A percentile compares a stretch with the other conserved stretches of the same genome.
Conservation (phyloP, 1,140 invertebrate genomes). For the Aleiodes sp. region DNA sequence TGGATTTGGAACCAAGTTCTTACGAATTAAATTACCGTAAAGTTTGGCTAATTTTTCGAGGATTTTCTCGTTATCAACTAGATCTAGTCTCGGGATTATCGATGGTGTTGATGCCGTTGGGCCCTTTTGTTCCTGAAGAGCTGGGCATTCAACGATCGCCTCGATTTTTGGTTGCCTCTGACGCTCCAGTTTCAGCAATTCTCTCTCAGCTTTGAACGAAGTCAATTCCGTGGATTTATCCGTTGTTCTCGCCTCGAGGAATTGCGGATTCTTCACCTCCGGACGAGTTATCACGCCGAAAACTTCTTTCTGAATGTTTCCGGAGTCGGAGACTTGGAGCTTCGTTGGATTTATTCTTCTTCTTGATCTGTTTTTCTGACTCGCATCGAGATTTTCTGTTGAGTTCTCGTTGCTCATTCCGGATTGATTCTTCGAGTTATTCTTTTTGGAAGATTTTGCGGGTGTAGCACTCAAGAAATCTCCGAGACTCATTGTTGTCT, state of each 20-base stretch:
- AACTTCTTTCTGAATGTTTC: conserved; percentile 41
- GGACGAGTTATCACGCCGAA: conserved; percentile 52
- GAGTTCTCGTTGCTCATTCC: conserved; percentile 18
- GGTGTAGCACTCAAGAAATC: conserved; percentile 49
- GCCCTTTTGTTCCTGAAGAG: conserved; percentile 26
- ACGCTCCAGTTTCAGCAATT: conserved; percentile 51
- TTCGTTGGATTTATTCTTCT: conserved; percentile 55
- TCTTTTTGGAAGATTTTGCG: conserved; percentile 35
- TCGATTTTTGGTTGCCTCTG: conserved; percentile 47
- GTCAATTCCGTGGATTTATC: conserved; percentile 43
- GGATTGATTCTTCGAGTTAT: conserved; percentile 34
- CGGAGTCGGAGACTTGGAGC: conserved; percentile 40
- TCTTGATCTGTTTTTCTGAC: conserved; percentile 40
- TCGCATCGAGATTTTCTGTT: conserved; percentile 28
- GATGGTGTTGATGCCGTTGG: conserved; percentile 28
- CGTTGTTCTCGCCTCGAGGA: conserved; percentile 45
- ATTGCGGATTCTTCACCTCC: conserved; percentile 50
- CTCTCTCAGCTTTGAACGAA: conserved; percentile 52
- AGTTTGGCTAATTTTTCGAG: conserved; percentile 62
- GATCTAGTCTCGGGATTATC: conserved; percentile 48
- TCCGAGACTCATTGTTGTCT: conserved; percentile 41
- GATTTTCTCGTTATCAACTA: conserved; percentile 56
- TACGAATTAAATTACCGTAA: conserved; percentile 61
- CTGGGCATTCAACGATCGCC: neutral
- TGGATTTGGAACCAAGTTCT: conserved; percentile 68